Evolutionary conservation across 2,113 vertebrate genomes (phyloP).

Genomic region (Microcebus jonahi): DNA sequence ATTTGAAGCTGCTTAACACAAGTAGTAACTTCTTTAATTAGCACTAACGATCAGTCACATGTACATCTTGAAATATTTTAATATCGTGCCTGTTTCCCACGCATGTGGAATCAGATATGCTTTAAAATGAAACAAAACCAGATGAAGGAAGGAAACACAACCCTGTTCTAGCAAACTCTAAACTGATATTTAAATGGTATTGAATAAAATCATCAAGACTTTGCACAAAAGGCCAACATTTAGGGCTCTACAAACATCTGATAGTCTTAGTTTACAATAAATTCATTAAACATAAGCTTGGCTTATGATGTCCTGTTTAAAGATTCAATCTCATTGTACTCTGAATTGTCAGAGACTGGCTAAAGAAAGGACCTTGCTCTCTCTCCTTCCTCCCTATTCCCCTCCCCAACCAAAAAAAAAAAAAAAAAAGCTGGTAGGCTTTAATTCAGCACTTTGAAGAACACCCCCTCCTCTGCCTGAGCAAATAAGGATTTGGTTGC

Average conservation of each 20-base stretch:
- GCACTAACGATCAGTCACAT: conserved; percentile 46
- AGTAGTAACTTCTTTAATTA: conserved; percentile 66
- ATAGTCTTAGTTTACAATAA: conserved; percentile 28
- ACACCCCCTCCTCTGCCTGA: conserved; percentile 72
- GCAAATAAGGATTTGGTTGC: conserved; percentile 85
- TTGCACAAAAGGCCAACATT: conserved; percentile 3
- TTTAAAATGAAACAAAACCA: conserved; percentile 37
- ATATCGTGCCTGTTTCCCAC: neutral
- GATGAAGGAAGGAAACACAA: conserved; percentile 1
- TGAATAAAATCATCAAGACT: conserved; percentile 47
- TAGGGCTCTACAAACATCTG: conserved; percentile 17
- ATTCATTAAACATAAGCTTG: conserved; percentile 51
- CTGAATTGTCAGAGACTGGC: conserved; percentile 42
- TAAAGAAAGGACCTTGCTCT: conserved; percentile 61
- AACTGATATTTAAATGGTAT: neutral
- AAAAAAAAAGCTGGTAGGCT: conserved; percentile 71
- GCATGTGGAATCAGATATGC: neutral
- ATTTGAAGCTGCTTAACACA: conserved; percentile 49
- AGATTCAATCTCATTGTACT: conserved; percentile 41
- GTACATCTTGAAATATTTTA: conserved; percentile 7
- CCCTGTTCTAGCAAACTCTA: conserved; percentile 22
- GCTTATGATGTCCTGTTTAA: conserved; percentile 47
- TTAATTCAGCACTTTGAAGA: conserved; percentile 82
- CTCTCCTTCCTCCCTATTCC: neutral
- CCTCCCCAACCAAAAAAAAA: neutral